Evolutionary conservation across 2,797 vertebrate genomes (phyloP), one percentile per base, ranked within the genome.

Genomic region (Pampus argenteus): DNA sequence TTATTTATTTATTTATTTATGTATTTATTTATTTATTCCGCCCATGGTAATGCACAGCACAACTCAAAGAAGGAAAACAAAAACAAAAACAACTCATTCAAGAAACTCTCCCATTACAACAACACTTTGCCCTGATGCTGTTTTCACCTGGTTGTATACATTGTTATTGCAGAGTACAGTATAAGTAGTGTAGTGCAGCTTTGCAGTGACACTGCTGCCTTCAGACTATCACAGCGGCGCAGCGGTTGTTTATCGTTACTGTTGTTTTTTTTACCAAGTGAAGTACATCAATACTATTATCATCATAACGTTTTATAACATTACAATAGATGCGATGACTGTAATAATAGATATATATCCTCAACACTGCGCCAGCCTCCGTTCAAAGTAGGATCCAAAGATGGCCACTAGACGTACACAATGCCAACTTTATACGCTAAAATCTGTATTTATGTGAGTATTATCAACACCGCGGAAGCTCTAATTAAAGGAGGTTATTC

Each of bases 361-460:
- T 14, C 9, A 47, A 60, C 70, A 52, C 78, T 80, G 72, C 57
- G 47, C 68, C 67, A 75, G 67, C 65, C 66, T 78, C 65, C 34
- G 38, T 14, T 61, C 60, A 75, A 77, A 87, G 72, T 84, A 63
- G 1, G 28, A 82, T 52, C 78, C 81, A 92, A 91, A 92, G 89
- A 93, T 92, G 91, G 91, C 90, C 77, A 80, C 90, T 83, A 63
- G 61, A 69, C 15, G 17, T 58, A 29, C 38, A 56, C 48, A 54
- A 65, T 29, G 69, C 62, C 74, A 90, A 87, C 87, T 90, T 90
- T 79, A 79, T 52, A 6, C 55, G 17, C 51, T 34, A 29, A 54
- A 50, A 65, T 29, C 6, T 3, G 1, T 10, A 45, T 49, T 31
- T 9, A 10, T 20, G 9, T 23, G 4, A 1, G 36, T 9, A 20